Base-by-base conservation (phyloP, 2,888 invertebrate species). In the Neocrepidodera transversa region DNA sequence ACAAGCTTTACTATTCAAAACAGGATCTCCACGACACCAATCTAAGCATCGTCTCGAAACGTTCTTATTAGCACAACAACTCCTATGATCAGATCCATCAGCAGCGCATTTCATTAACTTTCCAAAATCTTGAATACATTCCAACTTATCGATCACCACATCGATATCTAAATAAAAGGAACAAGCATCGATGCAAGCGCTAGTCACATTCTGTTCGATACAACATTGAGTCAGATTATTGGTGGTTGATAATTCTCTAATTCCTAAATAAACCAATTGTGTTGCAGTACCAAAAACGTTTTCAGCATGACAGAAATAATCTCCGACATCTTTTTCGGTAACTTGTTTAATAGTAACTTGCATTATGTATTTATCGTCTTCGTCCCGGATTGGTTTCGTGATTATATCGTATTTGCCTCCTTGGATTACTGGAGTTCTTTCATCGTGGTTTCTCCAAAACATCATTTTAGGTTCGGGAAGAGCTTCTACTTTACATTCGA, bases 41-140 rank as follows among this genome's bases (percentile, higher is more conserved):
- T 93, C 91, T 65, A 93, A 80, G 76, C 93, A 94, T 67, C 87
- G 85, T 28, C 91, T 83, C 0, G 93, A 92, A 1, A 94, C 92
- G 42, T 90, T 88, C 80, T 86, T 86, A 14, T 88, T 87, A 0
- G 89, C 88, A 76, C 94, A 94, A 75, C 94, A 94, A 62, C 87
- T 87, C 38, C 93, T 84, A 78, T 94, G 94, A 76, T 94, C 93
- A 68, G 85, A 89, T 4, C 89, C 89, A 69, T 89, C 89, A 1
- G 93, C 90, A 0, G 92, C 92, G 73, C 93, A 93, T 73, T 87
- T 88, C 91, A 93, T 92, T 49, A 93, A 81, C 73, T 93, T 93
- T 76, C 92, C 89, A 74, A 92, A 90, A 79, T 93, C 93, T 60
- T 86, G 85, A 74, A 92, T 86, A 76, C 93, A 93, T 74, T 91